Evolutionary conservation across 1,140 invertebrate genomes (phyloP).

Genomic region (Pantala flavescens): DNA sequence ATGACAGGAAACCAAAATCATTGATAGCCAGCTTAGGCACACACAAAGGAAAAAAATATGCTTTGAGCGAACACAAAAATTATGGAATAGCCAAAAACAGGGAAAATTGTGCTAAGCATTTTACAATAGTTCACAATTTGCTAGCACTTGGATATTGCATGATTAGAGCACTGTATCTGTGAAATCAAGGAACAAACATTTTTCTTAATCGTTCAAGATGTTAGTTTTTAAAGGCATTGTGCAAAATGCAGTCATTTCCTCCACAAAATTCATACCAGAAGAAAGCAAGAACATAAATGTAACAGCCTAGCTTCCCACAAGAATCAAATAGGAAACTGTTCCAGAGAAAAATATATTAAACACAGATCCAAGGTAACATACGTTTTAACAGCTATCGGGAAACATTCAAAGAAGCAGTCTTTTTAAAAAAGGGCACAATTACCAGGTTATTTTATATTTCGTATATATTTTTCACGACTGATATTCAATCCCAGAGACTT

Average conservation of each 20-base stretch:
- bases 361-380: neutral
- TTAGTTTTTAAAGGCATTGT: neutral
- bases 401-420: neutral
- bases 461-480: too few relatives aligned
- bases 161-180: neutral
- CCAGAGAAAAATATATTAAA: neutral
- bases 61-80: slow-evolving; percentile 6
- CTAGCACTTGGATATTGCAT: slow-evolving; percentile 5
- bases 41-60: slow-evolving; percentile 4
- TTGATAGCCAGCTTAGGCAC: neutral
- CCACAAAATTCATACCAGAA: neutral
- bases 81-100: neutral
- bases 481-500: too few relatives aligned
- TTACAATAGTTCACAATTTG: slow-evolving; percentile 1
- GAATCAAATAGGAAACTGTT: neutral
- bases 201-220: neutral
- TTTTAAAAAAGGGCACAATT: neutral
- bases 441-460: too few relatives aligned
- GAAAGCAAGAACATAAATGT: neutral
- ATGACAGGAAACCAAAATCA: neutral
- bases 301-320: neutral
- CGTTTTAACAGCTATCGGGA: neutral
- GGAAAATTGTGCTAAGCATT: slow-evolving; percentile 1
- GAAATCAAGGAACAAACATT: slow-evolving; percentile 1
- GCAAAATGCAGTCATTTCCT: slow-evolving; percentile 8